These are phyloP conservation scores for Leptinotarsa peninsularis DNA, from an alignment of 2,888 invertebrate species.

Conservation along the genomic window DNA sequence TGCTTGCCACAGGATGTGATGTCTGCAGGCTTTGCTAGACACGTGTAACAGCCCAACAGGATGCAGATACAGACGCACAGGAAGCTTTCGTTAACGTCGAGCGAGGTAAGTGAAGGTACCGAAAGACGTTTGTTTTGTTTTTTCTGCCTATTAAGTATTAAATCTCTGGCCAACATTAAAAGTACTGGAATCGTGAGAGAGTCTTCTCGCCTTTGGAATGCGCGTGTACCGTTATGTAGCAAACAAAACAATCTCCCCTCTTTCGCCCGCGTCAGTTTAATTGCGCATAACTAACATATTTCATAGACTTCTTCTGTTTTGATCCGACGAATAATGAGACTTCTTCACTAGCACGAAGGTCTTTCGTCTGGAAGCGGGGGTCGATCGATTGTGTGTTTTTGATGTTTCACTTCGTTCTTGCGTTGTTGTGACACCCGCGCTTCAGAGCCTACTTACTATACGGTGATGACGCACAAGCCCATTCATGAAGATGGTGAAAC, in stretches of 20 bases:
- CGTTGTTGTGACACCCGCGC: background rate
- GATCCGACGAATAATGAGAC: slow-evolving; percentile 10
- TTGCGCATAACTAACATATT: slow-evolving; percentile 58
- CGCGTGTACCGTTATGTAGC: slow-evolving; percentile 60
- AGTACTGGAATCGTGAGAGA: slow-evolving; percentile 47
- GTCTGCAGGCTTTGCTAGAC: slow-evolving; percentile 54
- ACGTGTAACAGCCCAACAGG: slow-evolving; percentile 60
- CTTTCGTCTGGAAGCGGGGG: background rate
- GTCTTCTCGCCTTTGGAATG: slow-evolving; percentile 58
- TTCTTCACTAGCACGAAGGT: slow-evolving; percentile 1
- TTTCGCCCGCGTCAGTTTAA: slow-evolving; percentile 46
- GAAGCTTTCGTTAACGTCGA: slow-evolving; percentile 57
- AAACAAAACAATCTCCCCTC: slow-evolving; percentile 56
- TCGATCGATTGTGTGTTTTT: background rate
- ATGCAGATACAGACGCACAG: slow-evolving; percentile 54
- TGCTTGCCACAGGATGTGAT: slow-evolving; percentile 49
- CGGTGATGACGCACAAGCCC: slow-evolving; percentile 19
- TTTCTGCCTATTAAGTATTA: slow-evolving; percentile 21
- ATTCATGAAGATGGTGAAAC: slow-evolving; percentile 20
- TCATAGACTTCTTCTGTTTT: slow-evolving; percentile 31
- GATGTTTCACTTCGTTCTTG: background rate
- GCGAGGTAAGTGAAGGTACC: slow-evolving; percentile 48
- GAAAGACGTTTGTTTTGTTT: slow-evolving; percentile 18
- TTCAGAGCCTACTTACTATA: background rate
- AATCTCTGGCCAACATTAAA: slow-evolving; percentile 39